Evolutionary conservation across 2,113 vertebrate genomes (phyloP).

Genomic region (Apodemus sylvaticus): DNA sequence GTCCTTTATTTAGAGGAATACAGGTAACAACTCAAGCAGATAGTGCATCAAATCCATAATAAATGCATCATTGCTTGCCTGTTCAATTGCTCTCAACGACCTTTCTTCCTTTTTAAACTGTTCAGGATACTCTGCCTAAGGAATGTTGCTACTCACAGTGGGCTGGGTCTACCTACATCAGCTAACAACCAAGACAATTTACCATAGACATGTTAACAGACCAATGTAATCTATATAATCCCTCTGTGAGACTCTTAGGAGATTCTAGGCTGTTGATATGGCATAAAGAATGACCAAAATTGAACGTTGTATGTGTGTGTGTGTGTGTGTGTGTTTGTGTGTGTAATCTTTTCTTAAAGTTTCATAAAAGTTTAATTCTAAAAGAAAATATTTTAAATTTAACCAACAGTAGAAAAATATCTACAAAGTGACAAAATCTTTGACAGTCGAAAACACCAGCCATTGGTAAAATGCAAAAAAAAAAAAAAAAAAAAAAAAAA

Average conservation of each 20-base stretch:
- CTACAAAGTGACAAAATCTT: neutral
- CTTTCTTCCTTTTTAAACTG: no score
- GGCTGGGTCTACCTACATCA: neutral
- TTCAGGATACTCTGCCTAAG: neutral
- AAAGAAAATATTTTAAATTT: constrained; percentile 42
- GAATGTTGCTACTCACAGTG: neutral
- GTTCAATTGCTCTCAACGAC: neutral
- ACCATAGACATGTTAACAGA: no score
- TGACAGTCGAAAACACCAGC: neutral
- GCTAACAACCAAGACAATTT: neutral
- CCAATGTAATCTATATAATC: neutral
- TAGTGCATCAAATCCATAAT: neutral
- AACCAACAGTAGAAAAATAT: neutral
- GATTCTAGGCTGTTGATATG: neutral
- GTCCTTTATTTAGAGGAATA: neutral
- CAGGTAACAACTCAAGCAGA: no score
- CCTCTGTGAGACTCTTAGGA: neutral
- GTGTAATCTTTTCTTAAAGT: neutral
- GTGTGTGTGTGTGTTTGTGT: neutral
- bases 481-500: constrained; percentile 38
- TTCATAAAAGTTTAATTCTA: neutral
- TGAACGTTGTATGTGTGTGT: neutral
- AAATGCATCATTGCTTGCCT: neutral
- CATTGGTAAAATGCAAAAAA: neutral
- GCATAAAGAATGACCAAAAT: neutral